Percentiles rank a stretch among this genome's conserved stretches.
Conservation (phyloP, 2,888 invertebrate genomes). For the Leucophenga montana region DNA sequence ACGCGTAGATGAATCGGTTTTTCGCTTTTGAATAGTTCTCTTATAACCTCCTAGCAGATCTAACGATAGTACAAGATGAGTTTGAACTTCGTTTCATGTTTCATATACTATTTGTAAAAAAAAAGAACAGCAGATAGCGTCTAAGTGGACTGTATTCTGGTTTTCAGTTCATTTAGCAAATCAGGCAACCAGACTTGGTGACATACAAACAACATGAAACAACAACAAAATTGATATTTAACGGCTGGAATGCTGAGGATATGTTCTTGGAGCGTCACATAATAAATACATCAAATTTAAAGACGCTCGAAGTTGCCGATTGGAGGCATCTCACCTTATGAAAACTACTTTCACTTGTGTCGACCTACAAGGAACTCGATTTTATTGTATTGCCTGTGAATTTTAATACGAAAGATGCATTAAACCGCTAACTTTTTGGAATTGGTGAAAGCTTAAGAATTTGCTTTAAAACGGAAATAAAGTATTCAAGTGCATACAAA, state of each 20-base stretch:
- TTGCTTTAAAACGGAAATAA: background rate
- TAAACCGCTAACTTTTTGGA: background rate
- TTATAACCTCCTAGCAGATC: no score
- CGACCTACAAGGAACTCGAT: background rate
- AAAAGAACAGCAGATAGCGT: no score
- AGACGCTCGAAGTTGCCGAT: background rate
- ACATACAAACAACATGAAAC: no score
- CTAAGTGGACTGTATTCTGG: no score
- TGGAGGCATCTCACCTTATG: background rate
- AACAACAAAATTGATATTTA: background rate
- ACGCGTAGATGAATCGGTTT: no score
- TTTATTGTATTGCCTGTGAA: background rate
- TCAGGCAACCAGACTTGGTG: no score
- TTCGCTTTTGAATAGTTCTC: no score
- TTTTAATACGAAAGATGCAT: background rate
- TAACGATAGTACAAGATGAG: no score
- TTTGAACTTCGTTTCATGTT: no score
- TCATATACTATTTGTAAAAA: no score
- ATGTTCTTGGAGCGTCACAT: background rate
- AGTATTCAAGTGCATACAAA: background rate
- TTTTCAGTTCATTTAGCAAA: no score
- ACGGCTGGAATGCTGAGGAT: background rate
- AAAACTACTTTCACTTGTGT: background rate
- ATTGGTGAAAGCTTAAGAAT: background rate
- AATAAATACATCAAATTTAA: background rate